Evolutionary conservation across 2,888 invertebrate species (phyloP).

Genomic region (Mechanitis mazaeus): DNA sequence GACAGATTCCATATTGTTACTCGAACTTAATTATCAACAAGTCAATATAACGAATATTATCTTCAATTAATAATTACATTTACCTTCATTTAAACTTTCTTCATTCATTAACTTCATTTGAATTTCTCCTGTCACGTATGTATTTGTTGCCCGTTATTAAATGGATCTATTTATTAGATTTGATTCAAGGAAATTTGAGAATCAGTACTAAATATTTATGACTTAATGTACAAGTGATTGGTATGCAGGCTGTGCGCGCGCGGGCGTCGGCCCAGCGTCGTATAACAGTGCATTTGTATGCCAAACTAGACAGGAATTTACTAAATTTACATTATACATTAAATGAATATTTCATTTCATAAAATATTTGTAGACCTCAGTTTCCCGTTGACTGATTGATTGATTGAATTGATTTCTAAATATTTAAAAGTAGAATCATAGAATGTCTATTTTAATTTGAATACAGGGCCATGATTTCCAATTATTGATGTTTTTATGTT

Average conservation of each 20-base stretch:
- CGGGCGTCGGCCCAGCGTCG: conserved; percentile 40
- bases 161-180: conserved; percentile 34
- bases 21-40: neutral
- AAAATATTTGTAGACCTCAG: neutral
- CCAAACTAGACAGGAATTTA: conserved; percentile 17
- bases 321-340: conserved; percentile 1
- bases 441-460: neutral
- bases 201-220: conserved; percentile 61
- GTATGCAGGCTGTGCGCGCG: conserved; percentile 58
- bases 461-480: neutral
- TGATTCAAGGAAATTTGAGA: conserved; percentile 59
- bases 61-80: too few relatives aligned
- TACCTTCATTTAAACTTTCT: too few relatives aligned
- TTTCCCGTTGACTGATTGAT: too few relatives aligned
- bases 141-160: conserved; percentile 47
- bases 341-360: neutral
- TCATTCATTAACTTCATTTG: too few relatives aligned
- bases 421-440: neutral
- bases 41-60: too few relatives aligned
- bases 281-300: conserved; percentile 47
- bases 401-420: too few relatives aligned
- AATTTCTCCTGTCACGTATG: neutral
- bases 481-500: neutral
- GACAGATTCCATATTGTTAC: neutral
- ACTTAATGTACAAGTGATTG: conserved; percentile 40